Evolutionary conservation across 2,888 invertebrate genomes (phyloP), one percentile per base, ranked within the genome.

Genomic region (Meta bourneti): DNA sequence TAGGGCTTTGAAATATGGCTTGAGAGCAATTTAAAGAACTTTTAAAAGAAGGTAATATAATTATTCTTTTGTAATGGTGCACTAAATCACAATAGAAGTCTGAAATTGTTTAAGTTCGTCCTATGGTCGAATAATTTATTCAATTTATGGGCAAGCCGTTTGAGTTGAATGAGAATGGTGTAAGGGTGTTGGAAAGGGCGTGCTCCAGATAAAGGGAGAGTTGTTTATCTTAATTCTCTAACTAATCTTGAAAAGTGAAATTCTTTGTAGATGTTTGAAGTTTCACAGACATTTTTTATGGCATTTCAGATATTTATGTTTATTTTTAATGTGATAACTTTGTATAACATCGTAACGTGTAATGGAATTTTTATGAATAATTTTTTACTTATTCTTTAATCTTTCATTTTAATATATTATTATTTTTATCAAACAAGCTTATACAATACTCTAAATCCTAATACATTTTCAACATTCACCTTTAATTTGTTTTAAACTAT

Each of bases 1-100:
- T 79, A 79, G 54, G 54, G 54, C 61, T 79, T 34, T 79, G 69
- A 82, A 82, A 71, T 82, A 82, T 82, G 71, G n/a, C 82, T 82
- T 71, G n/a, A n/a, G 69, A 49, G 82, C 71, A 69, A 49, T 82
- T 82, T 71, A 82, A 82, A 71, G 71, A 82, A 71, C 71, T 71
- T 19, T 70, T 82, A 71, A 54, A 82, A 82, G 71, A 82, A 49
- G 16, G 16, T 71, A 69, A 71, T 49, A 51, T 82, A 82, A 82
- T 82, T 82, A 82, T 82, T 82, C 71, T 71, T 82, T 71, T 69
- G 71, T 9, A 69, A 20, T 69, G 71, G n/a, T 16, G 71, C 70
- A 49, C 51, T 82, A 71, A 71, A 82, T 82, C 82, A 71, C 82
- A 82, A 70, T 82, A 16, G 79, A 72, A 79, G 79, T 79, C 79